Percentiles rank a stretch among this genome's conserved stretches.
phyloP scores from a whole-genome alignment of 2,113 vertebrate genomes.

The Thamnaconus septentrionalis region DNA sequence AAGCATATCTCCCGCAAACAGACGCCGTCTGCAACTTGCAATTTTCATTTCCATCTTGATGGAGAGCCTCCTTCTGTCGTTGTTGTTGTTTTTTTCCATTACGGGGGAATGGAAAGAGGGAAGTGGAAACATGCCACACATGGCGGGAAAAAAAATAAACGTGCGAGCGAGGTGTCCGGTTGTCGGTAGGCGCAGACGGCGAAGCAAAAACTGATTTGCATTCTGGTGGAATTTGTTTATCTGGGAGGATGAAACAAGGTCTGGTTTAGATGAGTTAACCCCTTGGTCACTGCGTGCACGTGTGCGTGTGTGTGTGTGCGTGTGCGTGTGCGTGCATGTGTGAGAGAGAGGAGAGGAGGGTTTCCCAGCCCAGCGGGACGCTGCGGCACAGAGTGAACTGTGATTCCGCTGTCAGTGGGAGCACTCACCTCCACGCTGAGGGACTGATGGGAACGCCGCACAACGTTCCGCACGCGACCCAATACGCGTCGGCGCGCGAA shows the following conservation, averaged over 20 bases:
- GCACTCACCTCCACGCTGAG: constrained; percentile 60
- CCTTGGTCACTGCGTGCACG: constrained; percentile 1
- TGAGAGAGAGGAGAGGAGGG: neutral
- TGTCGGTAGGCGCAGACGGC: constrained; percentile 9
- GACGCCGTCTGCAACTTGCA: constrained; percentile 68
- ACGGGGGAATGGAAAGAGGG: constrained; percentile 31
- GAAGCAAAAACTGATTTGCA: constrained; percentile 17
- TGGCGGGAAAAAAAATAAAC: constrained; percentile 20
- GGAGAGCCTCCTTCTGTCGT: constrained; percentile 45
- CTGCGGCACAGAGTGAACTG: constrained; percentile 64
- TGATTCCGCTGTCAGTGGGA: constrained; percentile 59
- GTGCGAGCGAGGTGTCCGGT: constrained; percentile 1
- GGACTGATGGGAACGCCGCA: constrained; percentile 73
- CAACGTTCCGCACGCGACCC: constrained; percentile 57
- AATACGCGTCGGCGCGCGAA: constrained; percentile 45
- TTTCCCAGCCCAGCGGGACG: constrained; percentile 41
- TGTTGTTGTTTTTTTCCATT: constrained; percentile 42
- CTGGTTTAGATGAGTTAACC: neutral
- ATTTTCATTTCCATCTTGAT: constrained; percentile 70
- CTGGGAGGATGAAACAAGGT: constrained; percentile 19
- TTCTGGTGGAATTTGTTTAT: constrained; percentile 20
- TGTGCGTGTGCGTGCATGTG: constrained; percentile 12
- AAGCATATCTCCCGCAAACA: constrained; percentile 72
- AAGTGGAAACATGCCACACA: constrained; percentile 19
- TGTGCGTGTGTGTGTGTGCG: constrained; percentile 13